Evolutionary conservation across 2,113 vertebrate genomes (phyloP), one percentile per base, ranked within the genome.

Genomic region (Lamprotornis superbus): DNA sequence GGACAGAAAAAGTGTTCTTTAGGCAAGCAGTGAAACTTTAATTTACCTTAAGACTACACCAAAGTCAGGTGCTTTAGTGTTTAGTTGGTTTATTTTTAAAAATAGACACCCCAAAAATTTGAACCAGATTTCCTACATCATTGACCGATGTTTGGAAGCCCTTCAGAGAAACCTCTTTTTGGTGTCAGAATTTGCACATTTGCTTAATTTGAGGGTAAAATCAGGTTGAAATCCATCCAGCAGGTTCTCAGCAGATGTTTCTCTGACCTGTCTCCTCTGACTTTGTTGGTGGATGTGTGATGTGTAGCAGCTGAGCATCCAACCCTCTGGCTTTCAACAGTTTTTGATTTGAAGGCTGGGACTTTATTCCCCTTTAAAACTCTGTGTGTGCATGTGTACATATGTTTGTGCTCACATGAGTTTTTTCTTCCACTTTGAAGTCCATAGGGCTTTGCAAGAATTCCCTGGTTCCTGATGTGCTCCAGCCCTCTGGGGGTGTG

Each of bases 211-310:
- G 68, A 77, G 52, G 71, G 85, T 80, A 71, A 83, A 78, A 83
- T 81, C 52, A 49, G 42, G 40, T 68, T 83, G 50, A 80, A 88
- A 80, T 56, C 68, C n/a, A 60, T 47, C 55, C 61, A 57, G 61
- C 74, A 78, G 46, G 47, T 93, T 95, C 87, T 85, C 82, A 46
- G 67, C 93, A 93, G 82, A 75, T 96, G 83, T 88, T 86, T 60
- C 39, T 77, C 39, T 83, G 75, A 21, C 85, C 73, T 40, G 0
- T 28, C 67, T 93, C 40, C 20, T 64, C 44, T 67, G 60, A 31
- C 33, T 63, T 83, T 67, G 24, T 39, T 81, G 57, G 25, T 28
- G 60, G 59, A 33, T 31, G 27, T 73, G 52, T 86, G 78, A 80
- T 86, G 9, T 12, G 37, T 39, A 79, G 37, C 91, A 87, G 70